Conservation (phyloP, 2,113 vertebrate species). For the Melanerpes formicivorus region DNA sequence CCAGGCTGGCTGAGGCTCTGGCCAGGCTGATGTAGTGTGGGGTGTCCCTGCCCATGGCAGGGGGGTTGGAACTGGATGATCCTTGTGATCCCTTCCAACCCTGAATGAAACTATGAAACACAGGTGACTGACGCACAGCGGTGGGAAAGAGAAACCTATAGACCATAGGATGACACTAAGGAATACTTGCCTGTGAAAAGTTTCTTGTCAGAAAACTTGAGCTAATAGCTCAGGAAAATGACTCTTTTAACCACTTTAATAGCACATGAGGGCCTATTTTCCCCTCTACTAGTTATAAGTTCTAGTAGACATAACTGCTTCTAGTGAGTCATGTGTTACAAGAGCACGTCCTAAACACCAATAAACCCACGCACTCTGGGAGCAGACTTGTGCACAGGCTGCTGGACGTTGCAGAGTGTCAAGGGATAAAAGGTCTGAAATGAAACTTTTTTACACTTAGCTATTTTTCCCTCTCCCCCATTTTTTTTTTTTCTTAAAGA, state of each 20-base stretch:
- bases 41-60: too few relatives aligned
- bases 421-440: conserved; percentile 62
- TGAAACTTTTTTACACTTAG: conserved; percentile 24
- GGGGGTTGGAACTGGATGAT: too few relatives aligned
- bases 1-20: too few relatives aligned
- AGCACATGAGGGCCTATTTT: conserved; percentile 52
- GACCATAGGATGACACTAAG: neutral
- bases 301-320: conserved; percentile 64
- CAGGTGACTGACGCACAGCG: neutral
- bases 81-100: too few relatives aligned
- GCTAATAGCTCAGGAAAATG: conserved; percentile 42
- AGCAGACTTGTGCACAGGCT: conserved; percentile 27
- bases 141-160: neutral
- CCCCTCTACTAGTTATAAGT: conserved; percentile 42
- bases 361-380: conserved; percentile 45
- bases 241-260: conserved; percentile 54
- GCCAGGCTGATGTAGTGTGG: too few relatives aligned
- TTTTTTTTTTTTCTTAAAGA: neutral
- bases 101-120: too few relatives aligned
- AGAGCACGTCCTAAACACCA: conserved; percentile 37
- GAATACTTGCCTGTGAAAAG: neutral
- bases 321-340: conserved; percentile 51
- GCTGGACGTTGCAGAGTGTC: neutral
- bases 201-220: conserved; percentile 2
- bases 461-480: too few relatives aligned